Evolutionary conservation across 2,888 invertebrate genomes (phyloP).

Genomic region (Eucriotettix oculatus): DNA sequence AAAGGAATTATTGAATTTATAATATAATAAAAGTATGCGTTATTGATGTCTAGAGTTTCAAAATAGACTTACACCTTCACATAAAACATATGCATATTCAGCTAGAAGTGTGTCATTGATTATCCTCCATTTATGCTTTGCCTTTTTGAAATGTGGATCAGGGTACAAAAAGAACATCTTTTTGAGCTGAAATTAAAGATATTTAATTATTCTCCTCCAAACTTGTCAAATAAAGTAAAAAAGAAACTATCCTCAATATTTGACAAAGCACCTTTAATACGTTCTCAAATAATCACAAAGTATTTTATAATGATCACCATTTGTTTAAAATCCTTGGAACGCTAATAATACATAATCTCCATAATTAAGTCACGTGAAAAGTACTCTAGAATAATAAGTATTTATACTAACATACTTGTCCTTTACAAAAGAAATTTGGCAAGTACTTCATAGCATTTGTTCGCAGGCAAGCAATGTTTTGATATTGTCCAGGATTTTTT

Average conservation of each 20-base stretch:
- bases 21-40: neutral
- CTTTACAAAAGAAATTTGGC: slow-evolving; percentile 90
- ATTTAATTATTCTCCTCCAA: neutral
- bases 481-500: slow-evolving; percentile 58
- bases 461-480: slow-evolving; percentile 87
- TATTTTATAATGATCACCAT: too few relatives aligned
- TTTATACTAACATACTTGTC: slow-evolving; percentile 43
- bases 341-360: neutral
- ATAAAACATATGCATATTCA: slow-evolving; percentile 91
- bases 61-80: slow-evolving; percentile 47
- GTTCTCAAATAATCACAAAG: too few relatives aligned
- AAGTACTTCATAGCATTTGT: slow-evolving; percentile 99
- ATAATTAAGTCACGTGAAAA: neutral
- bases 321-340: too few relatives aligned
- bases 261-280: too few relatives aligned
- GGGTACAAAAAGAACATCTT: slow-evolving; percentile 99
- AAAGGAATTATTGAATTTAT: slow-evolving; percentile 11
- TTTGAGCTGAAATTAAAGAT: slow-evolving; percentile 45
- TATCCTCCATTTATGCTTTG: slow-evolving; percentile 98
- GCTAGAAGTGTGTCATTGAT: slow-evolving; percentile 83
- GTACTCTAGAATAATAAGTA: neutral
- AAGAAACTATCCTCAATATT: too few relatives aligned
- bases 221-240: too few relatives aligned
- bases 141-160: slow-evolving; percentile 97
- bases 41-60: neutral